phyloP scores from a whole-genome alignment of 2,888 invertebrate genomes.

The Eupelmus urozonus region DNA sequence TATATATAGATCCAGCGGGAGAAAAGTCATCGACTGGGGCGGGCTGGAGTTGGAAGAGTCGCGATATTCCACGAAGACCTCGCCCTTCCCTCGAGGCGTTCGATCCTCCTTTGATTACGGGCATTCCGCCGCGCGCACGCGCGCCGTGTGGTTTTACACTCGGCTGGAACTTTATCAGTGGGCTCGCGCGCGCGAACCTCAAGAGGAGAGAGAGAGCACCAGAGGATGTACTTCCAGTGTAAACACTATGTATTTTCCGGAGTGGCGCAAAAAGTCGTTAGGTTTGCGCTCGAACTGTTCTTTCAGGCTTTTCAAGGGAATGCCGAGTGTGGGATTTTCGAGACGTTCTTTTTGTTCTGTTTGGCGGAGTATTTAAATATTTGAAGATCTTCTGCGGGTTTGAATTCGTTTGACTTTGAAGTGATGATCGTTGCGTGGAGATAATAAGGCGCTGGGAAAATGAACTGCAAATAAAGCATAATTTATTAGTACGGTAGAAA shows the following conservation, averaged over 20 bases:
- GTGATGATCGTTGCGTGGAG: no score
- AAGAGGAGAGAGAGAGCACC: no score
- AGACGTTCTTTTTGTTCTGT: no score
- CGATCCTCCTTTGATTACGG: constrained; percentile 51
- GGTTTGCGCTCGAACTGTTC: constrained; percentile 16
- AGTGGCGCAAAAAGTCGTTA: constrained; percentile 9
- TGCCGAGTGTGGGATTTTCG: no score
- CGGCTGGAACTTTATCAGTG: constrained; percentile 7
- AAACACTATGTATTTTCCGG: constrained; percentile 18
- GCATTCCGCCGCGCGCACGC: constrained; percentile 26
- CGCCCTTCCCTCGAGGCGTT: constrained; percentile 15
- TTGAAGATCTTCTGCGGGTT: no score
- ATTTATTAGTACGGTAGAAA: no score
- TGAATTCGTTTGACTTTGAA: no score
- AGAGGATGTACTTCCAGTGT: constrained; percentile 3
- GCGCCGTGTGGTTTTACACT: neutral
- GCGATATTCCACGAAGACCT: neutral
- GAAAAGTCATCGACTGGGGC: constrained; percentile 32
- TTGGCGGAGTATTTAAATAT: no score
- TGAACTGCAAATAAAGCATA: no score
- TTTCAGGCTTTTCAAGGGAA: neutral
- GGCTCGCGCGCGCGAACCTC: neutral
- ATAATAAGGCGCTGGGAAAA: no score
- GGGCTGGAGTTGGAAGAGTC: no score
- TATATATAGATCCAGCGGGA: constrained; percentile 28